phyloP scores from a whole-genome alignment of 1,140 invertebrate species.

The Oscheius sp. region DNA sequence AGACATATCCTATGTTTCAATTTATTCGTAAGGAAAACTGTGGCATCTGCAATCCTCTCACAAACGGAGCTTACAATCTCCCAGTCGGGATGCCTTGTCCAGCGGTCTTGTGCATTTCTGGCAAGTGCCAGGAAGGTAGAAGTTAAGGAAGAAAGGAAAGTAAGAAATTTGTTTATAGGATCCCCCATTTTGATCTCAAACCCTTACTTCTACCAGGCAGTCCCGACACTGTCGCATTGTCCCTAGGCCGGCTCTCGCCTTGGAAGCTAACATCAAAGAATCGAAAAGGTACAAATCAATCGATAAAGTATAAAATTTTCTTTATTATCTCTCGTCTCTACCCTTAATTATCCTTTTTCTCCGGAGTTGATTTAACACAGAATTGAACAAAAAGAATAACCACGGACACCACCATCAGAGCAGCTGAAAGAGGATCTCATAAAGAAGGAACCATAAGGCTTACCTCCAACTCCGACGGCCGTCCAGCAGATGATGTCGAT shows the following conservation, averaged over 20 bases:
- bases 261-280: no score
- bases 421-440: not conserved
- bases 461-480: slow-evolving; percentile 29
- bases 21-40: slow-evolving; percentile 26
- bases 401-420: slow-evolving; percentile 19
- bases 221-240: slow-evolving; percentile 12
- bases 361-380: not conserved
- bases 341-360: slow-evolving; percentile 22
- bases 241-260: no score
- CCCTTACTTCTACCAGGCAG: slow-evolving; percentile 36
- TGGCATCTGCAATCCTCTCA: slow-evolving; percentile 24
- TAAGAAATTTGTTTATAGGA: not conserved
- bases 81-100: slow-evolving; percentile 15
- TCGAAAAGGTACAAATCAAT: no score
- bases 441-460: not conserved
- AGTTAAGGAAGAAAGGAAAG: not conserved
- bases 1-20: not conserved
- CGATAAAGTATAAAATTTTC: no score
- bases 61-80: slow-evolving; percentile 23
- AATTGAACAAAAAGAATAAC: slow-evolving; percentile 28
- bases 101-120: slow-evolving; percentile 31
- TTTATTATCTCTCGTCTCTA: no score
- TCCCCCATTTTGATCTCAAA: slow-evolving; percentile 32
- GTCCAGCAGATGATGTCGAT: slow-evolving; percentile 26
- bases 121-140: slow-evolving; percentile 3